Evolutionary conservation across 2,797 vertebrate species (phyloP), one percentile per base, ranked within the genome.

Genomic region (Acomys russatus): DNA sequence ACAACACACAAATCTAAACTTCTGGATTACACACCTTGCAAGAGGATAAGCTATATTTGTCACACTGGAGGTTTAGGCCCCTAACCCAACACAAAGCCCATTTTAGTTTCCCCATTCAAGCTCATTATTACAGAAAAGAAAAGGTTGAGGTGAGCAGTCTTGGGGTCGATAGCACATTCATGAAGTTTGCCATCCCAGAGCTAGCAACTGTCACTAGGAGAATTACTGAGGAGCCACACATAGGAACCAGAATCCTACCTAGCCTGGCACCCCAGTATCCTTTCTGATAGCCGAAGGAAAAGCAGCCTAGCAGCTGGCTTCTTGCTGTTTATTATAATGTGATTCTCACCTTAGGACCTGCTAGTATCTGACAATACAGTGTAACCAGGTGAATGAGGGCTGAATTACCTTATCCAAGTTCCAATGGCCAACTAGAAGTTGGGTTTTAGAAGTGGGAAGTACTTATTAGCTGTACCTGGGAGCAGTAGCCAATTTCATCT

Each of bases 1-100:
- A 76, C 33, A 82, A 56, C 71, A 44, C 70, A 94, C 18, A 78
- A 88, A 83, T n/a, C 61, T 22, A 92, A 61, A 84, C 23, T 66
- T 97, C 79, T 30, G 23, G 51, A 91, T 49, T 76, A 33, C 89
- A 64, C 18, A 51, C 15, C 63, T 80, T 82, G 74, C 83, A 90
- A 82, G 61, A 70, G 25, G 66, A 91, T 73, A 90, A 22, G 3
- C 51, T 93, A 56, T 18, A 7, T 87, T 33, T 6, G 87, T 90
- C n/a, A 63, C 35, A 25, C 14, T 59, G 11, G 2, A 84, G n/a
- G 68, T 77, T 64, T 25, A 61, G 70, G 63, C 28, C 20, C 77
- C 35, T 4, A 1, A 7, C 79, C 30, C 64, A 11, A 11, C 20
- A 33, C 83, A n/a, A 86, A 79, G 49, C 15, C 64, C 95, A 64